phyloP scores from a whole-genome alignment of 2,113 vertebrate genomes.

The Phyllopteryx taeniolatus region DNA sequence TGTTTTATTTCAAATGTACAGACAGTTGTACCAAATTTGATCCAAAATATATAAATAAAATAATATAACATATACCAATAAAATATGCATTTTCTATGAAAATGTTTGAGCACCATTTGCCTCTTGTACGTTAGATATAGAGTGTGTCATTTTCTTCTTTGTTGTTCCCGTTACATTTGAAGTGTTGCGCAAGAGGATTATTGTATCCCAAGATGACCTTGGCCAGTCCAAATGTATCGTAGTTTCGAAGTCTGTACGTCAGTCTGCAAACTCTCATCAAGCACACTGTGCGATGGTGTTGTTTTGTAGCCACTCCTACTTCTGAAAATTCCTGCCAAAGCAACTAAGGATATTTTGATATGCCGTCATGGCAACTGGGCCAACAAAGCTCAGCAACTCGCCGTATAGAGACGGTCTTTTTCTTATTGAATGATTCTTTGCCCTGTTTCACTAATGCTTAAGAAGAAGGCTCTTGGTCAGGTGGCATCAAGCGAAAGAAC shows the following conservation, averaged over 20 bases:
- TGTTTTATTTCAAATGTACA: constrained; percentile 40
- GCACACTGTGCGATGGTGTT: not conserved
- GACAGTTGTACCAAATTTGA: constrained; percentile 11
- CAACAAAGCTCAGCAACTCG: not conserved
- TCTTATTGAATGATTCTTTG: not conserved
- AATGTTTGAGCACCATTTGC: constrained; percentile 24
- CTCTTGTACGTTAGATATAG: too few species aligned
- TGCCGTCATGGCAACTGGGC: not conserved
- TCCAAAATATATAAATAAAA: constrained; percentile 51
- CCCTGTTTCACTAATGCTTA: not conserved
- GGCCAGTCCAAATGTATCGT: not conserved
- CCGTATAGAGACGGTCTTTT: not conserved
- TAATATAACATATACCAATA: constrained; percentile 25
- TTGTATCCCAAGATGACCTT: not conserved
- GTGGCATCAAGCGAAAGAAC: not conserved
- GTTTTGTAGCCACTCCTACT: not conserved
- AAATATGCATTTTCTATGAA: not conserved
- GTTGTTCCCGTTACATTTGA: not conserved
- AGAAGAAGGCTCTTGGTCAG: not conserved
- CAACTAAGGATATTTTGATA: not conserved
- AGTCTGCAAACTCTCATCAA: not conserved
- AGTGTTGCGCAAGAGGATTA: not conserved
- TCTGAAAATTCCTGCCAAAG: not conserved
- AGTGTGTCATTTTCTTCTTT: not conserved
- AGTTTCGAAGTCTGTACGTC: too few species aligned